phyloP scores from a whole-genome alignment of 2,888 invertebrate species.

The Hypercompe scribonia region DNA sequence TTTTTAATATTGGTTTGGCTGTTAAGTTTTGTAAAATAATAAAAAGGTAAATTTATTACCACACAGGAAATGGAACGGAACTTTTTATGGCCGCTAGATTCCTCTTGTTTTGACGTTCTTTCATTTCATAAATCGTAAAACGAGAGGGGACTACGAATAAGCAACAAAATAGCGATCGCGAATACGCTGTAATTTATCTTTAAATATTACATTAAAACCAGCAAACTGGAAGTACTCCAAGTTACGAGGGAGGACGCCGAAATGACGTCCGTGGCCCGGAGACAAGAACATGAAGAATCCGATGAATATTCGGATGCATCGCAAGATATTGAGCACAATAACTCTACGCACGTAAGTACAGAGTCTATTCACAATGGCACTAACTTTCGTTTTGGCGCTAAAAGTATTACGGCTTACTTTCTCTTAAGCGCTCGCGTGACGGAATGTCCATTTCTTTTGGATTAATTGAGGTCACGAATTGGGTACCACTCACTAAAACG shows the following conservation, averaged over 20 bases:
- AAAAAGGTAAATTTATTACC: slow-evolving; percentile 4
- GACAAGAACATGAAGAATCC: slow-evolving; percentile 78
- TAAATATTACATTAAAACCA: slow-evolving; percentile 61
- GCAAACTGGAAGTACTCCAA: slow-evolving; percentile 82
- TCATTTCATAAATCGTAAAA: slow-evolving; percentile 68
- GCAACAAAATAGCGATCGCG: slow-evolving; percentile 60
- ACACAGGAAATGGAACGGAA: slow-evolving; percentile 62
- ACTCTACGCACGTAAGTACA: slow-evolving; percentile 80
- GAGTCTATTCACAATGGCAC: slow-evolving; percentile 48
- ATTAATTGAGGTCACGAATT: slow-evolving; percentile 82
- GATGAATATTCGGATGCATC: slow-evolving; percentile 84
- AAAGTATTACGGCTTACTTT: slow-evolving; percentile 80
- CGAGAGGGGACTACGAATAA: slow-evolving; percentile 68
- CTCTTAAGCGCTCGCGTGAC: slow-evolving; percentile 80
- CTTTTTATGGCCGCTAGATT: slow-evolving; percentile 79
- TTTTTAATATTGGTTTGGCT: neutral
- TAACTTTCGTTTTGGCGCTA: slow-evolving; percentile 82
- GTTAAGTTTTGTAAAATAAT: neutral
- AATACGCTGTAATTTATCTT: slow-evolving; percentile 60
- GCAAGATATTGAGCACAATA: slow-evolving; percentile 79
- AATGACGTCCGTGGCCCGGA: slow-evolving; percentile 82
- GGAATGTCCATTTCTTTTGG: slow-evolving; percentile 84
- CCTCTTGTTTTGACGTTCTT: slow-evolving; percentile 82
- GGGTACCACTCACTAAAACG: slow-evolving; percentile 75
- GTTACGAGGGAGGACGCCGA: slow-evolving; percentile 78